Conservation (phyloP, 2,888 invertebrate species). For the Pheosia gnoma region DNA sequence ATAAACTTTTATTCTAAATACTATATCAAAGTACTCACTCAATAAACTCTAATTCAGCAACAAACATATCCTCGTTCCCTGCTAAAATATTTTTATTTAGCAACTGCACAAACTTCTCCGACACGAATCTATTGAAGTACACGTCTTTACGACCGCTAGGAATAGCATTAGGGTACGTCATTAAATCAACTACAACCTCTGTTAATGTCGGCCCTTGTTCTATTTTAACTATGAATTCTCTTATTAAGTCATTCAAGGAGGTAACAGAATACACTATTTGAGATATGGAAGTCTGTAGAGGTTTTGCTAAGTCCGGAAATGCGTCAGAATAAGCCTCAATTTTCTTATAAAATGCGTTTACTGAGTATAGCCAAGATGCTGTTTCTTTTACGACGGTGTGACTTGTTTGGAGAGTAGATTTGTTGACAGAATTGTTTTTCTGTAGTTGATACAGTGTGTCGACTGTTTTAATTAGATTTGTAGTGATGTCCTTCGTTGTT, state of each 20-base stretch:
- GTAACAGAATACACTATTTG: slow-evolving; percentile 87
- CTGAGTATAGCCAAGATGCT: slow-evolving; percentile 80
- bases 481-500: slow-evolving; percentile 52
- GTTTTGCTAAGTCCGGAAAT: slow-evolving; percentile 92
- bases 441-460: slow-evolving; percentile 47
- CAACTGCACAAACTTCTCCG: slow-evolving; percentile 60
- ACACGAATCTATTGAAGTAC: slow-evolving; percentile 77
- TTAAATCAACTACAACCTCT: slow-evolving; percentile 69
- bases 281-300: slow-evolving; percentile 87
- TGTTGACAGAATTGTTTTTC: slow-evolving; percentile 36
- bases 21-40: slow-evolving; percentile 63
- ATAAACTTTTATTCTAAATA: too few relatives aligned
- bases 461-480: slow-evolving; percentile 49
- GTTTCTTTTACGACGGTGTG: slow-evolving; percentile 69
- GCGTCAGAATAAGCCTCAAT: slow-evolving; percentile 84
- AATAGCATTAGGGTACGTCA: slow-evolving; percentile 77
- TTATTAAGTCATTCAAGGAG: slow-evolving; percentile 80
- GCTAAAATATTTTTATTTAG: slow-evolving; percentile 53
- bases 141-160: slow-evolving; percentile 47
- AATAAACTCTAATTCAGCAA: slow-evolving; percentile 72
- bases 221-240: slow-evolving; percentile 67
- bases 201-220: slow-evolving; percentile 56
- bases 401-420: slow-evolving; percentile 44
- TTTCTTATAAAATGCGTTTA: slow-evolving; percentile 82
- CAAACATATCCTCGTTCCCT: slow-evolving; percentile 39